Evolutionary conservation across 23 tunicate species (phyloP).

Genomic region (Halocynthia aurantium): DNA sequence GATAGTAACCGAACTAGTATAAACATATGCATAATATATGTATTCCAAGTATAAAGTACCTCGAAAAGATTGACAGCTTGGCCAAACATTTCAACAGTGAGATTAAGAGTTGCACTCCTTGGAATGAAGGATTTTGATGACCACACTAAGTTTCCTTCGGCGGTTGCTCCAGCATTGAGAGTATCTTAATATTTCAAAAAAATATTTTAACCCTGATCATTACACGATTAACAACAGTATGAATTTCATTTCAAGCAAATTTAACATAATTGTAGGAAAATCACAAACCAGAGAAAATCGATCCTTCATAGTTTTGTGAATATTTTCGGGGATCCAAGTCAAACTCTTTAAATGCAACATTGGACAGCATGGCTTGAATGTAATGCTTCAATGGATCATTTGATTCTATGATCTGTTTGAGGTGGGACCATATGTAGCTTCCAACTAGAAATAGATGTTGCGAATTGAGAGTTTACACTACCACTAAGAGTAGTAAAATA

Average conservation of each 20-base stretch:
- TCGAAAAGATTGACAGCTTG: constrained; percentile 88
- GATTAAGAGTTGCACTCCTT: constrained; percentile 51
- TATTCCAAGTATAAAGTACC: constrained; percentile 22
- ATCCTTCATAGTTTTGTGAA: constrained; percentile 76
- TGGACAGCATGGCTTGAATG: constrained; percentile 47
- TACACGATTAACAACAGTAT: not conserved
- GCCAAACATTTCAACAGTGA: constrained; percentile 78
- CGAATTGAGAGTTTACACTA: not conserved
- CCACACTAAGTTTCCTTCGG: constrained; percentile 86
- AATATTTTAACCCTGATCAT: not conserved
- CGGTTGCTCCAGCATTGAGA: constrained; percentile 74
- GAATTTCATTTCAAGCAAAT: not conserved
- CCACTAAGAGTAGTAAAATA: not conserved
- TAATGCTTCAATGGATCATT: constrained; percentile 77
- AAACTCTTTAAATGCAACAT: constrained; percentile 49
- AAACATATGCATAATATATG: not conserved
- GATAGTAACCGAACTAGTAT: too few species aligned
- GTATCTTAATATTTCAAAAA: constrained; percentile 24
- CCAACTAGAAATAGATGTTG: constrained; percentile 34
- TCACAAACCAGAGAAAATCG: constrained; percentile 66
- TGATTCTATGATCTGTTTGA: constrained; percentile 49
- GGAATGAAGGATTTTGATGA: constrained; percentile 90
- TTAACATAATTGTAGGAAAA: not conserved
- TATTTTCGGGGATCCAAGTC: constrained; percentile 86
- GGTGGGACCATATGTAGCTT: constrained; percentile 82